These are phyloP conservation scores for Clinocottus analis DNA, from an alignment of 2,113 vertebrate genomes.

Conservation along the genomic window DNA sequence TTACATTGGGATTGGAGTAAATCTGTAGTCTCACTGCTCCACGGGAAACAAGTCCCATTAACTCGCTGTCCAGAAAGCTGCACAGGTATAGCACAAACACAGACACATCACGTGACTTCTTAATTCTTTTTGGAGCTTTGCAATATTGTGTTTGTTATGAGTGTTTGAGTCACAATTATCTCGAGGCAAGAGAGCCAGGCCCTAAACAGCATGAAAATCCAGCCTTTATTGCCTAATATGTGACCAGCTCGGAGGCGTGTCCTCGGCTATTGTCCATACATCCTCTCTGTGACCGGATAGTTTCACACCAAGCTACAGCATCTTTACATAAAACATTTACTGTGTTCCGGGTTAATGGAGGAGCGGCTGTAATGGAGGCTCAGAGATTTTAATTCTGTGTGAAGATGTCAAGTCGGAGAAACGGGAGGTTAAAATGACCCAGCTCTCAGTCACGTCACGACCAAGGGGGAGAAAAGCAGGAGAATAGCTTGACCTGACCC, in stretches of 20 bases:
- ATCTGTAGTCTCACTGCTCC: constrained; percentile 12
- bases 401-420: constrained; percentile 54
- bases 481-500: constrained; percentile 73
- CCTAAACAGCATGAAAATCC: neutral
- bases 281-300: constrained; percentile 13
- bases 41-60: neutral
- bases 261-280: constrained; percentile 28
- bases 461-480: constrained; percentile 52
- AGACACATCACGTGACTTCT: neutral
- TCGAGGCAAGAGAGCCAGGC: neutral
- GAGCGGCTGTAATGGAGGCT: constrained; percentile 16
- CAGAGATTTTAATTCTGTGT: constrained; percentile 34
- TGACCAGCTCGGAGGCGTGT: constrained; percentile 17
- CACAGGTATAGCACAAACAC: neutral
- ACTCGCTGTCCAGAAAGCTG: constrained; percentile 9
- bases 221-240: neutral
- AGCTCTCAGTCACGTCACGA: constrained; percentile 57
- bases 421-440: constrained; percentile 68
- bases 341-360: neutral
- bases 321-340: constrained; percentile 30
- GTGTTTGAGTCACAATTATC: neutral
- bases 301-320: constrained; percentile 1
- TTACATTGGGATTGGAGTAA: constrained; percentile 17
- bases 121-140: neutral
- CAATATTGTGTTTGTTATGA: neutral